phyloP scores from a whole-genome alignment of 2,113 vertebrate species.

The Puffinus mauretanicus region DNA sequence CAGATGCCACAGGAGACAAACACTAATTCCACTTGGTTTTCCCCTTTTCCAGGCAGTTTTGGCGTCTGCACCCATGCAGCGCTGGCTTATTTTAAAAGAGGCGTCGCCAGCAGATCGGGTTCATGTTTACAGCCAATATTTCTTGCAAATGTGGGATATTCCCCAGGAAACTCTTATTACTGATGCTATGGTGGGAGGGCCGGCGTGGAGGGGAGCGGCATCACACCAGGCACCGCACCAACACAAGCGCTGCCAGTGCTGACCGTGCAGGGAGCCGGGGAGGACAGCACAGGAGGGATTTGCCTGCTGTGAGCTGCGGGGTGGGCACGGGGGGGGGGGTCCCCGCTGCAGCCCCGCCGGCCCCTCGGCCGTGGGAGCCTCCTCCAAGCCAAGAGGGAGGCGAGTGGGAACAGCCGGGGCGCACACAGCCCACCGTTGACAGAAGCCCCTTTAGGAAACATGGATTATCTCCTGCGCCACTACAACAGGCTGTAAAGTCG shows the following conservation, averaged over 20 bases:
- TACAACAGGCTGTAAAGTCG: not conserved
- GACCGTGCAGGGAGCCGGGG: not conserved
- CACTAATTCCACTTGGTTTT: not conserved
- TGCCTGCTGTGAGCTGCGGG: not conserved
- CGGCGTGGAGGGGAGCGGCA: accelerated
- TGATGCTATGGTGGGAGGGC: not conserved
- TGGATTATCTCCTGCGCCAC: not conserved
- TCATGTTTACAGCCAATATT: not conserved
- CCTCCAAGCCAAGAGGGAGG: not conserved
- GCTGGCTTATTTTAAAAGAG: not conserved
- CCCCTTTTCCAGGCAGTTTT: not conserved
- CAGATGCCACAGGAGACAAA: slow-evolving; percentile 3
- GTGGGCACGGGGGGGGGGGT: not conserved
- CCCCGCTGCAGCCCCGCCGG: not conserved
- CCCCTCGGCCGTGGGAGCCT: accelerated
- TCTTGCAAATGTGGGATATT: slow-evolving; percentile 33
- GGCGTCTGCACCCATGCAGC: accelerated
- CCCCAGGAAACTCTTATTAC: not conserved
- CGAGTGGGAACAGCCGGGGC: accelerated
- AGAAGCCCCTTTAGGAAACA: not conserved
- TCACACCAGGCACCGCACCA: not conserved
- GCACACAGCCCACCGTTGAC: not conserved
- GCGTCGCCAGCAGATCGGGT: not conserved
- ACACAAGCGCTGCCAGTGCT: not conserved
- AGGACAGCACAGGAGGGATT: accelerated